Evolutionary conservation across 2,113 vertebrate species (phyloP).

Genomic region (Chroicocephalus ridibundus): DNA sequence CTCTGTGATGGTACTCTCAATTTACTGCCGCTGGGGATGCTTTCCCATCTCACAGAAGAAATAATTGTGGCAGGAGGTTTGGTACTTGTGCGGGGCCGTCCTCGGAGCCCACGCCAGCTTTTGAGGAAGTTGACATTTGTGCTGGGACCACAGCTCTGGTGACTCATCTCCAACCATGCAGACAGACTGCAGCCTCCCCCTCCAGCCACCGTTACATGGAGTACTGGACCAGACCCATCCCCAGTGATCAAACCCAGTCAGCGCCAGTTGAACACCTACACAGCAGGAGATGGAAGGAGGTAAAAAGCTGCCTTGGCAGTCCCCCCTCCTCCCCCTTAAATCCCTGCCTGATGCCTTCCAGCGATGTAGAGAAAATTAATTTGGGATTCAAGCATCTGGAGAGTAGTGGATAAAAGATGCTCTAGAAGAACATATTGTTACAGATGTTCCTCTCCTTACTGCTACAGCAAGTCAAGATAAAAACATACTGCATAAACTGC

Average conservation of each 20-base stretch:
- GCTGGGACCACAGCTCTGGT: not conserved
- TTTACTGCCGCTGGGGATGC: not conserved
- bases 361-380: not conserved
- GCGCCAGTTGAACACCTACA: accelerated
- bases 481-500: not conserved
- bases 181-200: not conserved
- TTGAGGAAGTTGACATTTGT: not conserved
- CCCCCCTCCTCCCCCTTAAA: not conserved
- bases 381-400: not conserved
- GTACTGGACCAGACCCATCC: not conserved
- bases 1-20: not conserved
- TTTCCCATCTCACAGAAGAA: not conserved
- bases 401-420: not conserved
- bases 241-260: accelerated
- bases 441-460: not conserved
- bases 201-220: not conserved
- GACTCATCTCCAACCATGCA: not conserved
- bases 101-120: not conserved
- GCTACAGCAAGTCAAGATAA: not conserved
- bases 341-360: not conserved
- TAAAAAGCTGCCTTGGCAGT: not conserved
- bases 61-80: not conserved
- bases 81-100: accelerated
- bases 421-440: not conserved
- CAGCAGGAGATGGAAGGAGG: not conserved